Conservation (phyloP, 2,797 vertebrate genomes). For the Anguilla pacifica region DNA sequence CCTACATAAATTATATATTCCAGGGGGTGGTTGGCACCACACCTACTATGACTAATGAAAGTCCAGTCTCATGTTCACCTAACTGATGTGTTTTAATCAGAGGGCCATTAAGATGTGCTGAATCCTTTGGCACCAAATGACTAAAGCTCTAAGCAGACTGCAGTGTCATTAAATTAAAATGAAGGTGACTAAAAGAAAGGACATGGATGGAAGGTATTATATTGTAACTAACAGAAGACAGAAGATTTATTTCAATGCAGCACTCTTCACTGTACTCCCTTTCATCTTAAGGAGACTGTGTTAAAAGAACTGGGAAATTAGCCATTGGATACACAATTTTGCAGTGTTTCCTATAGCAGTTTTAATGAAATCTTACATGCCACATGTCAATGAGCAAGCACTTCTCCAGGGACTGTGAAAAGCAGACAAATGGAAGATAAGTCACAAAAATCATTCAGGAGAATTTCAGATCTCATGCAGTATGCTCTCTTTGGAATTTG, state of each 20-base stretch:
- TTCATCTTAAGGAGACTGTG: background rate
- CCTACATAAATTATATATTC: background rate
- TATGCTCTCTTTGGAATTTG: background rate
- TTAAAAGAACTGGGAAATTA: background rate
- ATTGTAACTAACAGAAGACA: background rate
- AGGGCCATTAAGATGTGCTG: constrained; percentile 11
- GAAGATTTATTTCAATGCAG: background rate
- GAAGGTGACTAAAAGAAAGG: constrained; percentile 4
- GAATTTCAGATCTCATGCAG: background rate
- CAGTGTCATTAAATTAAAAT: constrained; percentile 13
- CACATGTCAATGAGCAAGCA: background rate
- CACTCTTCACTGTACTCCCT: background rate
- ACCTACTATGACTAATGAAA: constrained; percentile 14
- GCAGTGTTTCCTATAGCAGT: background rate
- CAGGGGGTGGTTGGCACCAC: background rate
- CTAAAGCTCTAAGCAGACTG: background rate
- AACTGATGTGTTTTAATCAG: constrained; percentile 6
- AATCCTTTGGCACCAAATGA: constrained; percentile 3
- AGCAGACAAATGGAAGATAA: background rate
- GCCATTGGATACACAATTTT: background rate
- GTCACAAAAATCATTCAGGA: background rate
- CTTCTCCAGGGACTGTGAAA: background rate
- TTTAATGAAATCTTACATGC: background rate
- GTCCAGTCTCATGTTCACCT: constrained; percentile 15
- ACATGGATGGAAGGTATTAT: background rate